These are phyloP conservation scores for Catharus ustulatus DNA, from an alignment of 2,797 vertebrate species.

Conservation along the genomic window DNA sequence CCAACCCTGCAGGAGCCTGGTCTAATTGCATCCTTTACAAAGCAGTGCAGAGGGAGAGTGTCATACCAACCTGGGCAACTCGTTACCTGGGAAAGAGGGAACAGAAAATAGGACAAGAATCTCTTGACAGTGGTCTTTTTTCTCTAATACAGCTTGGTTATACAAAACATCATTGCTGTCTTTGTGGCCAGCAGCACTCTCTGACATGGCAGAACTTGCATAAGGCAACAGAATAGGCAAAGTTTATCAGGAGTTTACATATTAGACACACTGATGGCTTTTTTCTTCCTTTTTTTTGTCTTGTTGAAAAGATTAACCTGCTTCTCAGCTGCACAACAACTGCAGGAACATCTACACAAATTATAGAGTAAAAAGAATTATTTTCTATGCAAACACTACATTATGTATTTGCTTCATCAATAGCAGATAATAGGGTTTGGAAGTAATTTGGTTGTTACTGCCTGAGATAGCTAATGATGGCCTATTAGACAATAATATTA, in stretches of 20 bases:
- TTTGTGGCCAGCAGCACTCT: background rate
- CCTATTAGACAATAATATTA: background rate
- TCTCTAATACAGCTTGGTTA: background rate
- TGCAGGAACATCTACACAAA: background rate
- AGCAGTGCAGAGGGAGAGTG: background rate
- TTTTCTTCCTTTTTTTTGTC: background rate
- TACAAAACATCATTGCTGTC: background rate
- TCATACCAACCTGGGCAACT: background rate
- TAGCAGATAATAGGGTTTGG: background rate
- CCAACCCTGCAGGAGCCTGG: background rate
- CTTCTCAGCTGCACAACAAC: background rate
- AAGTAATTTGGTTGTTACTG: background rate
- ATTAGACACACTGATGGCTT: background rate
- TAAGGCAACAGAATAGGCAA: background rate
- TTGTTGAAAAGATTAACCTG: background rate
- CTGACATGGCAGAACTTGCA: background rate
- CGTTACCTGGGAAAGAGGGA: background rate
- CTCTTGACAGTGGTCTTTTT: background rate
- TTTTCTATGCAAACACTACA: background rate
- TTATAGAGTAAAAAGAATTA: background rate
- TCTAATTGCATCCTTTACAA: constrained; percentile 11
- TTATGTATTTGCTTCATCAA: background rate
- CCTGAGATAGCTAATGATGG: background rate
- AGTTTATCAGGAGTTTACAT: background rate
- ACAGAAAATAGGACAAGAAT: background rate